A percentile compares a stretch with the other conserved stretches of the same genome.
These are phyloP conservation scores for Lasioglossum marginatum DNA, from an alignment of 2,888 invertebrate genomes.

Conservation along the genomic window DNA sequence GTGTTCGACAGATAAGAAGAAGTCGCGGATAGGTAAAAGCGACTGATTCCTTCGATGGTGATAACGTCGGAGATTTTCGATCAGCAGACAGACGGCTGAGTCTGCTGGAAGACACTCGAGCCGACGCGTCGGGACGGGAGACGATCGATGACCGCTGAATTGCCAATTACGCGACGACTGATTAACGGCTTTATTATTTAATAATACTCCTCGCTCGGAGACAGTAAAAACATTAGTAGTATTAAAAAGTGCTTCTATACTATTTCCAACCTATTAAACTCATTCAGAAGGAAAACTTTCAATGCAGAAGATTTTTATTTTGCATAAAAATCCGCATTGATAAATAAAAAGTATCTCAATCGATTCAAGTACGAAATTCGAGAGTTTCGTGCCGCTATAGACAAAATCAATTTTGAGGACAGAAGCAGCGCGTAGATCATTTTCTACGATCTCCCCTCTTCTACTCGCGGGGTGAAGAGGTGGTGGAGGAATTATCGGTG, in stretches of 20 bases:
- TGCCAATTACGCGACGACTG: neutral
- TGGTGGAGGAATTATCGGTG: neutral
- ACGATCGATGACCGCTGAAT: neutral
- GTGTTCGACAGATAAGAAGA: neutral
- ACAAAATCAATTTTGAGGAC: neutral
- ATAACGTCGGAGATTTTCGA: conserved; percentile 16
- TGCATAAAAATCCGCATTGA: too few species aligned
- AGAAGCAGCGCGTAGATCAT: neutral
- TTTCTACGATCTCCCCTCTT: too few species aligned
- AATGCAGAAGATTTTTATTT: too few species aligned
- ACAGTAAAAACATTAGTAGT: too few species aligned
- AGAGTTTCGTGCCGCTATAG: neutral
- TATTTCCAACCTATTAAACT: too few species aligned
- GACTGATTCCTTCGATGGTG: neutral
- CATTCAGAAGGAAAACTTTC: too few species aligned
- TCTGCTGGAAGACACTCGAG: neutral
- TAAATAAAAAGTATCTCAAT: neutral
- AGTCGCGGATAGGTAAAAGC: neutral
- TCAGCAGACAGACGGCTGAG: neutral
- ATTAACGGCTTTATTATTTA: neutral
- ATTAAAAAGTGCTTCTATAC: too few species aligned
- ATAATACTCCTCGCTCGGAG: neutral
- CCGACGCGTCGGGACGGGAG: neutral
- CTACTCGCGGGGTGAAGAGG: too few species aligned
- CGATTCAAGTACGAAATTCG: neutral